Evolutionary conservation across 2,113 vertebrate species (phyloP).

Genomic region (Microcebus ravelobensis): DNA sequence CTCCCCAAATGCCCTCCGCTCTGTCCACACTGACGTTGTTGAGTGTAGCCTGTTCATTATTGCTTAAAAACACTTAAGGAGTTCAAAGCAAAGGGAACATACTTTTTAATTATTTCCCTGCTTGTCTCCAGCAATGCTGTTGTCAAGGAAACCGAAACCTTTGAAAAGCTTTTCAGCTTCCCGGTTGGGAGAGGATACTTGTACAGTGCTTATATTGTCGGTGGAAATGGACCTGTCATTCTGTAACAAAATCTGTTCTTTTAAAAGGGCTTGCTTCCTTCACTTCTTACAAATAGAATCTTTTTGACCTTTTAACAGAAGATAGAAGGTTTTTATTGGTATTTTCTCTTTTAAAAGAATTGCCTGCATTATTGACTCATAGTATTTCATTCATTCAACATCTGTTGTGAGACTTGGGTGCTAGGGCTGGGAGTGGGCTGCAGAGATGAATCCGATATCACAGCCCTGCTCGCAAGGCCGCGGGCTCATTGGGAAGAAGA

Average conservation of each 20-base stretch:
- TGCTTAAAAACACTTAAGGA: slow-evolving; percentile 53
- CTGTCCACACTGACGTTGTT: neutral
- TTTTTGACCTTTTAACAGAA: slow-evolving; percentile 64
- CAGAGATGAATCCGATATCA: rapidly evolving
- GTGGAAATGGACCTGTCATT: slow-evolving; percentile 52
- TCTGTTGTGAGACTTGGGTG: neutral
- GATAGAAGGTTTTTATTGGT: neutral
- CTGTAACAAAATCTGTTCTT: slow-evolving; percentile 57
- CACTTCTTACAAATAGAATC: slow-evolving; percentile 6
- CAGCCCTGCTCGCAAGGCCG: neutral
- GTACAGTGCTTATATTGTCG: slow-evolving; percentile 54
- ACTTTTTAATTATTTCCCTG: slow-evolving; percentile 83
- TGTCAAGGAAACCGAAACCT: slow-evolving; percentile 86
- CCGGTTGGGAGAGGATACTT: slow-evolving; percentile 67
- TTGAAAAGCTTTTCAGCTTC: slow-evolving; percentile 79
- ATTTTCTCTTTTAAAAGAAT: slow-evolving; percentile 38
- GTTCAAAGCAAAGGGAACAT: slow-evolving; percentile 64
- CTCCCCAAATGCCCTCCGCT: neutral
- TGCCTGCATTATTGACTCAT: neutral
- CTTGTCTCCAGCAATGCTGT: slow-evolving; percentile 83
- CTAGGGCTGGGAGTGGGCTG: neutral
- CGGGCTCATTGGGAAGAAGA: neutral
- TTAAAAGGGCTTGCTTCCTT: slow-evolving; percentile 29
- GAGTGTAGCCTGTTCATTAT: slow-evolving; percentile 30
- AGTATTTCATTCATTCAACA: neutral